phyloP scores from a whole-genome alignment of 2,113 vertebrate genomes.

The Maccullochella peelii region DNA sequence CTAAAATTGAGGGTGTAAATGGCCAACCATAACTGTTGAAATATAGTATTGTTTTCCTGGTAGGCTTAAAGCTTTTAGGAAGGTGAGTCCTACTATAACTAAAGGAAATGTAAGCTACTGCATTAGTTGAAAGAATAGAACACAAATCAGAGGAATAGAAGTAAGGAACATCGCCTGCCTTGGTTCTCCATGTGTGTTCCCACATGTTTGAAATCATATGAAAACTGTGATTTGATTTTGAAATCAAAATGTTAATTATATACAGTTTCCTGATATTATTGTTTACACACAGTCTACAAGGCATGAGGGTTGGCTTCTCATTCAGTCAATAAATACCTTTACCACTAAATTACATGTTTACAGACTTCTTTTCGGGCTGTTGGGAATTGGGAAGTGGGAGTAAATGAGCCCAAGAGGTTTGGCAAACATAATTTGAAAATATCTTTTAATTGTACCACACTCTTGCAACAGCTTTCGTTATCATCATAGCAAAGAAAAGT shows the following conservation, averaged over 20 bases:
- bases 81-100: background rate
- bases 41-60: background rate
- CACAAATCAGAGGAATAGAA: background rate
- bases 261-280: background rate
- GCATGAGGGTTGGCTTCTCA: background rate
- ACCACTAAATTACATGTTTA: background rate
- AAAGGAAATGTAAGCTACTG: background rate
- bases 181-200: background rate
- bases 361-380: background rate
- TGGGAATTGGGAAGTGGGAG: background rate
- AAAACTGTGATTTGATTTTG: background rate
- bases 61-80: background rate
- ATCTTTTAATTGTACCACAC: background rate
- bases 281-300: background rate
- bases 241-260: background rate
- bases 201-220: background rate
- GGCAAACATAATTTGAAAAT: background rate
- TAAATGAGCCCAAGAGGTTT: background rate
- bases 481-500: background rate
- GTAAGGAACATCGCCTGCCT: background rate
- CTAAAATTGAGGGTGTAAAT: background rate
- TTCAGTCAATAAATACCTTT: background rate
- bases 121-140: background rate
- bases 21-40: background rate
- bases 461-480: background rate